These are phyloP conservation scores for Pogonomyrmex barbatus DNA, from an alignment of 1,140 invertebrate species.

Conservation along the genomic window DNA sequence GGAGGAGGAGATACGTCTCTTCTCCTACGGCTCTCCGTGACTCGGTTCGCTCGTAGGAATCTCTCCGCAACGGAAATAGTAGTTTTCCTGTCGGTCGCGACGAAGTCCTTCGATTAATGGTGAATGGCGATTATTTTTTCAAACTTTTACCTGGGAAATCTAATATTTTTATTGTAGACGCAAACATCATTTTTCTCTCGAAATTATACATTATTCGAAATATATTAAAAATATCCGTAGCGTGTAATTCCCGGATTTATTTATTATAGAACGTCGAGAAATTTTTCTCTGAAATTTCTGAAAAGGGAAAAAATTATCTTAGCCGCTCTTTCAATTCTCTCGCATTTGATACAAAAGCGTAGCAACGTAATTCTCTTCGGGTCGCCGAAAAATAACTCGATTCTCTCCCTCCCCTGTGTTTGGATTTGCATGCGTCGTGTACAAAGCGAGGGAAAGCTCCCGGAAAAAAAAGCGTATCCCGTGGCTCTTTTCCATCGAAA, in stretches of 20 bases:
- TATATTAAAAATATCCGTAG: neutral
- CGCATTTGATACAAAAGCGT: neutral
- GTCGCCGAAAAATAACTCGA: constrained; percentile 37
- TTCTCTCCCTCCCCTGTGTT: too few relatives aligned
- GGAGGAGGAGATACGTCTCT: neutral
- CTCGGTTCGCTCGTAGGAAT: constrained; percentile 42
- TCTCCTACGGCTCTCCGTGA: constrained; percentile 17
- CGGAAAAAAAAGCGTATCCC: neutral
- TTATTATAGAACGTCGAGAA: neutral
- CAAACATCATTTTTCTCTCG: neutral
- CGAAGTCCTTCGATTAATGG: constrained; percentile 29
- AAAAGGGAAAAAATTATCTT: neutral
- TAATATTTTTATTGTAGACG: neutral
- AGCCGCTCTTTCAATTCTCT: neutral
- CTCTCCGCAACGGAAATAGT: constrained; percentile 13
- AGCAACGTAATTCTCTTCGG: constrained; percentile 26
- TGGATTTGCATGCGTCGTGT: constrained; percentile 45
- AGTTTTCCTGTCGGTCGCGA: neutral
- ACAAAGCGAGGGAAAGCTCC: constrained; percentile 1
- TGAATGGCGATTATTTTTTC: constrained; percentile 19
- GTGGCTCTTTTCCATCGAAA: constrained; percentile 4
- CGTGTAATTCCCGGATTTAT: neutral
- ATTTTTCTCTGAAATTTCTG: neutral
- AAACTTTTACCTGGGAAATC: neutral
- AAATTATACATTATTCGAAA: neutral